Percentiles rank a stretch among this genome's conserved stretches.
These are phyloP conservation scores for Trilocha varians DNA, from an alignment of 2,888 invertebrate genomes.

Conservation along the genomic window DNA sequence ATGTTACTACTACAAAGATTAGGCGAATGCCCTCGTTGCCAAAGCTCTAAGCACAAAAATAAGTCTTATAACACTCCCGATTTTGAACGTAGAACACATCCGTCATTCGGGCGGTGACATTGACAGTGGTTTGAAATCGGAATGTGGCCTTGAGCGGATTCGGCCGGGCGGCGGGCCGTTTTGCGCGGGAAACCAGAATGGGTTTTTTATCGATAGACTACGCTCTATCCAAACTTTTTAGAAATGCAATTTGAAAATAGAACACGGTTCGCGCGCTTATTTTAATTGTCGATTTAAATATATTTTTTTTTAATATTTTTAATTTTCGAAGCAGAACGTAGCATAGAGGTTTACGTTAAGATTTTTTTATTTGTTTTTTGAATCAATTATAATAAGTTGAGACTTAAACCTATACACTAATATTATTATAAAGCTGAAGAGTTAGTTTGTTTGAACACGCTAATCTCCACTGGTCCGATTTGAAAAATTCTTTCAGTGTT, in stretches of 20 bases:
- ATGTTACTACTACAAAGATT: too few species aligned
- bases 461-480: too few species aligned
- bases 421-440: too few species aligned
- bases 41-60: slow-evolving; percentile 3
- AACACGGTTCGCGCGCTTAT: not conserved
- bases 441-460: too few species aligned
- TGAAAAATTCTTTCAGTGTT: too few species aligned
- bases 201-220: slow-evolving; percentile 37
- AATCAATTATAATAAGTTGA: too few species aligned
- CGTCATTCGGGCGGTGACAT: slow-evolving; percentile 56
- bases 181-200: slow-evolving; percentile 49
- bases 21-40: too few species aligned
- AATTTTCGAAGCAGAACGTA: too few species aligned
- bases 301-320: too few species aligned
- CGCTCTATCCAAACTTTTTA: slow-evolving; percentile 1
- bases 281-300: not conserved
- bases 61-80: slow-evolving; percentile 7
- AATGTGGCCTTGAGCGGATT: slow-evolving; percentile 68
- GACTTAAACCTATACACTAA: too few species aligned
- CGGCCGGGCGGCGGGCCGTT: slow-evolving; percentile 35
- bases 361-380: too few species aligned
- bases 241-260: not conserved
- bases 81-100: slow-evolving; percentile 36
- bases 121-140: slow-evolving; percentile 68
- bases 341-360: too few species aligned